Base-by-base conservation (phyloP, 2,113 vertebrate species). In the Podarcis muralis region DNA sequence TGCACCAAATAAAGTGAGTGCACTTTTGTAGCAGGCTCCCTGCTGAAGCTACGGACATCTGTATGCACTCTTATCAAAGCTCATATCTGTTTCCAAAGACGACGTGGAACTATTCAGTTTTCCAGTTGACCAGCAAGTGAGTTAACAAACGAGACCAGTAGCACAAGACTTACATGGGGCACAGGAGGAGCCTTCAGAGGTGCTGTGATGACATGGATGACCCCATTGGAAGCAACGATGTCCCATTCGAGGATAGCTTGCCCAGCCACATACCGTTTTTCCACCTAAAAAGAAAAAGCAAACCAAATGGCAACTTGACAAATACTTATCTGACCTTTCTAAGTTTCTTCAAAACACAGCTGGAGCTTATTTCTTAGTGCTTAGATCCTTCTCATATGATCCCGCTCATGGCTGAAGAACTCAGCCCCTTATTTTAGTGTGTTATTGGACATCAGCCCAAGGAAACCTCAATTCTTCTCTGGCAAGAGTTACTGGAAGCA, bases 161-260 rank as follows among this genome's bases (percentile, higher is more conserved):
- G 53, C 40, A 16, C 22, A 72, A 32, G 93, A 96, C 97, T 97
- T 90, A 98, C 98, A 89, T 85, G 40, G 3, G 93, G 94, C n/a
- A 75, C 83, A 0, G 94, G 96, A 8, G 98, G 98, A 18, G 98
- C 98, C 91, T 95, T 97, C 78, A 99, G 93, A 15, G 99, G 97
- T 30, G 96, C 95, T 86, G 97, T 97, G 35, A 99, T 98, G 4
- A 98, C 85, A 4, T 99, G 98, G 89, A 99, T 98, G 89, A 99
- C 94, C 59, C 98, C 99, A 0, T 99, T 99, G 86, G 98, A 98
- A 78, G 99, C 98, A 16, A 96, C 87, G 88, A 99, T 96, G 93
- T 99, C 97, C 43, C 98, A 97, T 76, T 96, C 93, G 0, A 97
- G 93, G 90, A 99, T 96, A 65, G 98, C 97, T 78, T 97, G 98